A percentile compares a stretch with the other conserved stretches of the same genome.
Conservation (phyloP, 2,888 invertebrate genomes). For the Pristionchus japonicus region DNA sequence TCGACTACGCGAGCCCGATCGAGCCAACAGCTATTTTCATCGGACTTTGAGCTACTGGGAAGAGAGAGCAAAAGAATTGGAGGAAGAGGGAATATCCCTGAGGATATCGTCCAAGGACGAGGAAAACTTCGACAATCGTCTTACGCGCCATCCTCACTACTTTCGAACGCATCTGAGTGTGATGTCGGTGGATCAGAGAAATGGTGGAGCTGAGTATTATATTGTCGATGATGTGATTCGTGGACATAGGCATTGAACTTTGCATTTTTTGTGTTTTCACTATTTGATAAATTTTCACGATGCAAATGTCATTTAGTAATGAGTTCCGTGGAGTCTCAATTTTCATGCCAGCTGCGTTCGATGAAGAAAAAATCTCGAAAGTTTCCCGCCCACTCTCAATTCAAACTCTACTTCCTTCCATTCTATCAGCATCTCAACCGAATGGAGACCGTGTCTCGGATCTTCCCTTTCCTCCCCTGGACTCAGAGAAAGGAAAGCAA, state of each 20-base stretch:
- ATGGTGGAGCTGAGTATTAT: neutral
- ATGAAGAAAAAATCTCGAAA: no score
- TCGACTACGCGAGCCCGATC: neutral
- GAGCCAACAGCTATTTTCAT: neutral
- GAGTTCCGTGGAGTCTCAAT: no score
- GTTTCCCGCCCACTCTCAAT: no score
- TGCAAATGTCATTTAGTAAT: no score
- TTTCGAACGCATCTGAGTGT: neutral
- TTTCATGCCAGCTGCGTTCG: no score
- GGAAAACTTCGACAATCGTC: neutral
- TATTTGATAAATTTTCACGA: no score
- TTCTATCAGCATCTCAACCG: no score
- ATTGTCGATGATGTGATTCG: neutral
- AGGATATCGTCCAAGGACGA: neutral
- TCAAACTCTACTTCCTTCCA: no score
- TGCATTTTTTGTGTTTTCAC: no score
- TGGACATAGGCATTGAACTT: neutral
- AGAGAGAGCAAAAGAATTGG: neutral
- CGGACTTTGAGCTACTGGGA: neutral
- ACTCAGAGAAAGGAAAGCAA: no score
- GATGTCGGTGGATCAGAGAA: neutral
- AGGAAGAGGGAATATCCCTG: neutral
- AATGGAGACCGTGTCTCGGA: no score
- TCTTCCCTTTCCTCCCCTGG: no score
- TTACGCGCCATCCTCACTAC: neutral